Evolutionary conservation across 2,113 vertebrate species (phyloP).

Genomic region (Sinocyclocheilus anophthalmus): DNA sequence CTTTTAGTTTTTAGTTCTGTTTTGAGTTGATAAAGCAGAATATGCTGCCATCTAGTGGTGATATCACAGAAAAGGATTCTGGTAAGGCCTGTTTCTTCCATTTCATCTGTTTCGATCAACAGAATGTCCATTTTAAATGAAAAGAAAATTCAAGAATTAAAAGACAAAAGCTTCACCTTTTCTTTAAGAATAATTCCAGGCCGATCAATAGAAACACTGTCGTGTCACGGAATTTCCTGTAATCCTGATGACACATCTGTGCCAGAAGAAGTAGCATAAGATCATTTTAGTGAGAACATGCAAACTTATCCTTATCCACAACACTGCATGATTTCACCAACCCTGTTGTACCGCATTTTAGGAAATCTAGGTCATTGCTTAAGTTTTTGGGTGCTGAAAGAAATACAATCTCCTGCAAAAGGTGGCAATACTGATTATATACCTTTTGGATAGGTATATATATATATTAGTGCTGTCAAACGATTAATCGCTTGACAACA

Average conservation of each 20-base stretch:
- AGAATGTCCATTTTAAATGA: no score
- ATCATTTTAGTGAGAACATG: neutral
- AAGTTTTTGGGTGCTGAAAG: no score
- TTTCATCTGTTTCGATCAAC: no score
- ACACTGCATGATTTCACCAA: neutral
- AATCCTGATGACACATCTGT: constrained; percentile 95
- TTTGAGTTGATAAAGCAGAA: neutral
- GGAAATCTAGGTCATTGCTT: neutral
- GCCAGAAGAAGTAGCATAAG: constrained; percentile 43
- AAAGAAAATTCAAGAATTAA: neutral
- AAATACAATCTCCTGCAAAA: no score
- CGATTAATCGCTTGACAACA: no score
- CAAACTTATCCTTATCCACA: neutral
- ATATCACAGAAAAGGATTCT: neutral
- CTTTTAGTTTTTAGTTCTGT: no score
- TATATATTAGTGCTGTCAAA: no score
- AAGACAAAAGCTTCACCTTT: constrained; percentile 70
- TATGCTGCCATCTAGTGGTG: constrained; percentile 70
- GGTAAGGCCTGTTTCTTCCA: no score
- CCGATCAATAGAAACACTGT: constrained; percentile 93
- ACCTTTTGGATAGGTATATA: no score
- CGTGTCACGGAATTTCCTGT: constrained; percentile 90
- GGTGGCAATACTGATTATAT: no score
- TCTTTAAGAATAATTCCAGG: constrained; percentile 92
- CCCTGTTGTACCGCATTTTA: neutral